Conservation (phyloP, 2,113 vertebrate genomes). For the Colaptes auratus region DNA sequence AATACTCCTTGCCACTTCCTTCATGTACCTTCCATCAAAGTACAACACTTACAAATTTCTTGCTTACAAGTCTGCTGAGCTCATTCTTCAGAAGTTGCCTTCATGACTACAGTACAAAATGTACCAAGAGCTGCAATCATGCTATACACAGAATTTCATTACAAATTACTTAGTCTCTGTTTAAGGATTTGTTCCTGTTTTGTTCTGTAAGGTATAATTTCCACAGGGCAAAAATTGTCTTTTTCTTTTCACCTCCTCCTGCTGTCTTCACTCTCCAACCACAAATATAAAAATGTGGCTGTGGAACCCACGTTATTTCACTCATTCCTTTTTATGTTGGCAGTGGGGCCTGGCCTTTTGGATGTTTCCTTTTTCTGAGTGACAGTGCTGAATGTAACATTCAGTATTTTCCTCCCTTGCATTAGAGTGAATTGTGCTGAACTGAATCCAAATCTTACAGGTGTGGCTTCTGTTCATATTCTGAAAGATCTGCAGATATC, state of each 20-base stretch:
- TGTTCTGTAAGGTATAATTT: neutral
- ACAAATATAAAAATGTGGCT: neutral
- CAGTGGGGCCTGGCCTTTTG: neutral
- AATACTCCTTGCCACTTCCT: neutral
- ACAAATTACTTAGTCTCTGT: neutral
- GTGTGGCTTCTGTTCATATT: neutral
- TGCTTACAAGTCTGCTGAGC: neutral
- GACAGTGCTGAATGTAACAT: neutral
- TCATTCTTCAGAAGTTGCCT: neutral
- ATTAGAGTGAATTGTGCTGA: neutral
- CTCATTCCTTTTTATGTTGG: neutral
- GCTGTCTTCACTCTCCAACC: neutral
- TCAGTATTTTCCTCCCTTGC: neutral
- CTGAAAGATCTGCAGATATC: neutral
- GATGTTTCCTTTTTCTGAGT: neutral
- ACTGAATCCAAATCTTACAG: neutral
- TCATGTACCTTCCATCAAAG: neutral
- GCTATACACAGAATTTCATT: neutral
- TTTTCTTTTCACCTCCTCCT: neutral
- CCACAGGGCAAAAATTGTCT: neutral
- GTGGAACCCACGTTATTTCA: neutral
- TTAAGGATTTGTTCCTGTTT: neutral
- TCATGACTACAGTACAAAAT: neutral
- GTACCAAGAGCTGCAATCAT: neutral
- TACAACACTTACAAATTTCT: neutral